Evolutionary conservation across 2,113 vertebrate genomes (phyloP), one percentile per base, ranked within the genome.

Genomic region (Hirundichthys speculiger): DNA sequence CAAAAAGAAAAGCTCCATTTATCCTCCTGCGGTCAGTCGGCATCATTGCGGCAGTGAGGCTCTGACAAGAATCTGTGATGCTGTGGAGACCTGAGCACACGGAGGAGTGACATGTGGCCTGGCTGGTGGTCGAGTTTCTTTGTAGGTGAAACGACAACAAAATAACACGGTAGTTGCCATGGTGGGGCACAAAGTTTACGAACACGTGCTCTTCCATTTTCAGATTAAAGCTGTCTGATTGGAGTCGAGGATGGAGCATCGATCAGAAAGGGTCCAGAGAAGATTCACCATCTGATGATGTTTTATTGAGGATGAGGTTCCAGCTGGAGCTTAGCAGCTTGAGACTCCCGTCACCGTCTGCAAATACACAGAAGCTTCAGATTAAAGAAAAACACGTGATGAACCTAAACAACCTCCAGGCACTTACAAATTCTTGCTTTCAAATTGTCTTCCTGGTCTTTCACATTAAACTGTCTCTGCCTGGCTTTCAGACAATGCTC

Each of bases 291-390:
- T 69, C 49, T 53, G 67, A 64, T 64, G 73, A 79, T 41, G 55
- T 68, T 58, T 72, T 27, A 46, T 49, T 24, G 50, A 65, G 40
- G 60, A 75, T 52, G 61, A 81, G 51, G 47, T 42, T 83, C 65
- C 56, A 69, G 25, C 65, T 61, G 48, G 24, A 73, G 55, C 63
- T 67, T 76, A 42, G 75, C 64, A 61, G 73, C 73, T 60, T 25
- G 25, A 45, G 63, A 48, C 64, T 52, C 52, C 64, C 43, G 73
- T 92, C 86, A 93, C 75, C 82, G 69, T 73, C 92, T 93, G 86
- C 39, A 88, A 84, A 82, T 18, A 79, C 3, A 72, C 50, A 64
- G 30, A 64, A 54, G 60, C 18, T 65, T 76, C 39, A 48, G 19
- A 50, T 81, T 49, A 73, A 57, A 51, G 24, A 38, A 34, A 50